Evolutionary conservation across 1,140 invertebrate species (phyloP), one percentile per base, ranked within the genome.

Genomic region (Babylonia areolata): DNA sequence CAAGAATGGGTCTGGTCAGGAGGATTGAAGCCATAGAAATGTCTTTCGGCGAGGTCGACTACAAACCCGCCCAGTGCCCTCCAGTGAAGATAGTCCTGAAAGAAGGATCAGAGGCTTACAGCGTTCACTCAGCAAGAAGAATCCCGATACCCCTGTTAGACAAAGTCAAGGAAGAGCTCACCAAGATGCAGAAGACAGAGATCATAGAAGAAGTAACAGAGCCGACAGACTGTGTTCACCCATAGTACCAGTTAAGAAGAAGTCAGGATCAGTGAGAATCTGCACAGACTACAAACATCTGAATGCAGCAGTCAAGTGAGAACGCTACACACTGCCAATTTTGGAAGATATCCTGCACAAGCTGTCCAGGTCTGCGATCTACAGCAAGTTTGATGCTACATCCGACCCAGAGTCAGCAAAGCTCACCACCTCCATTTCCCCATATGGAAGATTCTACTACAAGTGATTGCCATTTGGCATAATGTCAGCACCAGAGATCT

Each of bases 361-460:
- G 69, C 39, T 83, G 35, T n/a, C 11, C 2, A 42, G 81, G 31
- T 69, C 81, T 2, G 23, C 33, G 2, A 6, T 86, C 33, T 86
- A 71, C 64, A 71, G 3, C 64, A 82, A 86, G 33, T 37, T 86
- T 1, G 79, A 81, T 71, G 85, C 85, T 20, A 81, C 37, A 15
- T 98, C 97, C 64, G 96, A 96, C 92, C 98, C 97, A 94, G 98
- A 98, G 77, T 96, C 95, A 35, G 97, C 93, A 0, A 97, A 95
- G 17, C 97, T 95, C 71, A 99, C 94, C 92, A 97, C 95, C 0
- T 96, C 95, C 80, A 98, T 93, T 20, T 96, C 58, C 69, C 85
- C 87, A 46, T 88, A 86, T 64, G 90, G 90, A 3, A 75, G 86
- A n/a, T 89, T 71, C 79, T 54, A 85, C 42, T 88, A 87, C 54